Percentiles rank a stretch among this genome's conserved stretches.
phyloP scores from a whole-genome alignment of 1,140 invertebrate species.

The Thaumetopoea pityocampa region DNA sequence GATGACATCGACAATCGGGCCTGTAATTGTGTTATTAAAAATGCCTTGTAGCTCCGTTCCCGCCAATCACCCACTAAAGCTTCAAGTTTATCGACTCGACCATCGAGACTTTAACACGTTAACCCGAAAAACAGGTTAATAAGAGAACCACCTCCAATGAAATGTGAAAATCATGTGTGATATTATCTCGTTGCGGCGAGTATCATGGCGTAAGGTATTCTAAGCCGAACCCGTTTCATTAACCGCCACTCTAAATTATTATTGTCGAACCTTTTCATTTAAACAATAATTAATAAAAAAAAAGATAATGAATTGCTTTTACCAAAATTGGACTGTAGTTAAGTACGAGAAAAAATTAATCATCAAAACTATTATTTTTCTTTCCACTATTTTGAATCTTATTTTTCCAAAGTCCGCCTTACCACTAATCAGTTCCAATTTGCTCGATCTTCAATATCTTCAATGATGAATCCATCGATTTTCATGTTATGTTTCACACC shows the following conservation, averaged over 20 bases:
- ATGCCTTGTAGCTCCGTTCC: no score
- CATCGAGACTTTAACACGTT: conserved; percentile 40
- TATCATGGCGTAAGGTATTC: conserved; percentile 29
- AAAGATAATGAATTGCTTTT: conserved; percentile 49
- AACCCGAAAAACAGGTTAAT: conserved; percentile 43
- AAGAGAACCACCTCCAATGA: conserved; percentile 37
- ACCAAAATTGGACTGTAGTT: conserved; percentile 54
- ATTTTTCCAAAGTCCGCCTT: no score
- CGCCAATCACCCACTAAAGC: conserved; percentile 37
- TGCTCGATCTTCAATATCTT: no score
- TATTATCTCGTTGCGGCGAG: conserved; percentile 34
- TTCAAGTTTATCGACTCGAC: conserved; percentile 32
- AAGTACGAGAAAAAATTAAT: no score
- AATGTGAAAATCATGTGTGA: conserved; percentile 51
- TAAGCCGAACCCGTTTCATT: conserved; percentile 54
- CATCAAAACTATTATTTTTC: no score
- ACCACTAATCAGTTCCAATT: no score
- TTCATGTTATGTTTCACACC: no score
- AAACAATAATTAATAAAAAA: conserved; percentile 65
- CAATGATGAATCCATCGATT: no score
- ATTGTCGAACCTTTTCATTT: conserved; percentile 59
- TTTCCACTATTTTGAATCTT: no score
- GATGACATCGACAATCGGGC: no score
- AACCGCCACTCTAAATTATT: conserved; percentile 57
- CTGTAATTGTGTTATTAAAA: no score